These are phyloP conservation scores for Holotrichia oblita DNA, from an alignment of 1,140 invertebrate genomes.

Conservation along the genomic window DNA sequence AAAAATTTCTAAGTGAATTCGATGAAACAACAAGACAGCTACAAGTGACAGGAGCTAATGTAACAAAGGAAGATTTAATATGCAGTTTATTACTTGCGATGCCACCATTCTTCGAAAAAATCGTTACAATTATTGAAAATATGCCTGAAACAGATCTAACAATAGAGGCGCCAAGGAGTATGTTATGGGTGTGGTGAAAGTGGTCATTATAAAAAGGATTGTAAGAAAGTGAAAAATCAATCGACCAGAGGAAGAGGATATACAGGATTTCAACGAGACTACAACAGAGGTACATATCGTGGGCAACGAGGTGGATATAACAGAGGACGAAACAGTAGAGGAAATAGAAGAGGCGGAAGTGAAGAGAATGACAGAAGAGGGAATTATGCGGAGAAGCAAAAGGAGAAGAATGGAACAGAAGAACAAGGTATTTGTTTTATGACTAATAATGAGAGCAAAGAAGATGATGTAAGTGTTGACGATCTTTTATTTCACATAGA, in stretches of 20 bases:
- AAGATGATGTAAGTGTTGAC: background rate
- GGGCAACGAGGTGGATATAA: constrained; percentile 24
- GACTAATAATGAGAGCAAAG: background rate
- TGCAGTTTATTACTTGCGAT: constrained; percentile 45
- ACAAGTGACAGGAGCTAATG: constrained; percentile 39
- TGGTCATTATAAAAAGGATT: constrained; percentile 40
- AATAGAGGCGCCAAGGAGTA: constrained; percentile 4
- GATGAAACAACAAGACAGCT: constrained; percentile 46
- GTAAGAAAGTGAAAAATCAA: background rate
- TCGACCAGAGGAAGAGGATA: background rate
- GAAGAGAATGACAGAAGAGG: background rate
- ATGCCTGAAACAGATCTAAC: constrained; percentile 4
- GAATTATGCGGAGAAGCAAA: constrained; percentile 13
- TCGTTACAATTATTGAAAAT: constrained; percentile 46
- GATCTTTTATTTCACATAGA: constrained; percentile 38
- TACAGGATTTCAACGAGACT: background rate
- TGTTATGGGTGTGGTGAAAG: constrained; percentile 43
- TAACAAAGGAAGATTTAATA: too few relatives aligned
- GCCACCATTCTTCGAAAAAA: constrained; percentile 45
- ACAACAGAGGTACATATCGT: background rate
- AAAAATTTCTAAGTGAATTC: constrained; percentile 45
- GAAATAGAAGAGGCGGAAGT: constrained; percentile 27
- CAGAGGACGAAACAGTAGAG: constrained; percentile 27
- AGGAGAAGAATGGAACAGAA: background rate
- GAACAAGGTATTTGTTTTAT: constrained; percentile 39